A percentile compares a stretch with the other conserved stretches of the same genome.
phyloP scores from a whole-genome alignment of 2,113 vertebrate genomes.

The Podocnemis expansa region DNA sequence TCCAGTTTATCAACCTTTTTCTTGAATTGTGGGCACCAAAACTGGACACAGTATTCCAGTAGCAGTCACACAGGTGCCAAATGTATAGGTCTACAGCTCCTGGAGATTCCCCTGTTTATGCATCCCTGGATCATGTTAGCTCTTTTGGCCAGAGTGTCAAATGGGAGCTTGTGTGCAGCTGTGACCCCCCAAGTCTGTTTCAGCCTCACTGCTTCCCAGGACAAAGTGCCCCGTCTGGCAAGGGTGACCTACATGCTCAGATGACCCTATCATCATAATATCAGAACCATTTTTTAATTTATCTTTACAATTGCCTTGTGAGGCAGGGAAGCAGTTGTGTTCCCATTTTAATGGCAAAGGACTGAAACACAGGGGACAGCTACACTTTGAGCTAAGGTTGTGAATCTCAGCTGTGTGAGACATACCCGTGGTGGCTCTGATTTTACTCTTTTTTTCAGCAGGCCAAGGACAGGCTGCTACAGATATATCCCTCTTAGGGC shows the following conservation, averaged over 20 bases:
- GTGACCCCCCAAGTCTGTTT: background rate
- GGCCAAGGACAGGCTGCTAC: slow-evolving; percentile 18
- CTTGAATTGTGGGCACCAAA: background rate
- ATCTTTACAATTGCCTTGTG: background rate
- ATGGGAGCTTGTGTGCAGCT: background rate
- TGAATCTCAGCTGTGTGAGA: background rate
- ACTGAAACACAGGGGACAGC: background rate
- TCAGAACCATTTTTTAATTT: background rate
- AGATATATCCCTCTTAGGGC: background rate
- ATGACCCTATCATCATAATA: background rate
- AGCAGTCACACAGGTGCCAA: background rate
- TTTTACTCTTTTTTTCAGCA: slow-evolving; percentile 37
- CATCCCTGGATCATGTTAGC: background rate
- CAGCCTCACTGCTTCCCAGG: background rate
- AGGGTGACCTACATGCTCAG: background rate
- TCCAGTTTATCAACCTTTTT: background rate
- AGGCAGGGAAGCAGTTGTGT: background rate
- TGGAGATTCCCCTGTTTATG: background rate
- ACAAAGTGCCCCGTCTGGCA: background rate
- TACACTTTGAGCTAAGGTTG: background rate
- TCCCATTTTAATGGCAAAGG: background rate
- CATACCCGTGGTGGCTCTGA: background rate
- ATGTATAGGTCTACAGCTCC: background rate
- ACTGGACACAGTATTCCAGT: background rate
- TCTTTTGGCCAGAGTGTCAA: background rate